Conservation (phyloP, 2,888 invertebrate species). For the Ophion ventricosus region DNA sequence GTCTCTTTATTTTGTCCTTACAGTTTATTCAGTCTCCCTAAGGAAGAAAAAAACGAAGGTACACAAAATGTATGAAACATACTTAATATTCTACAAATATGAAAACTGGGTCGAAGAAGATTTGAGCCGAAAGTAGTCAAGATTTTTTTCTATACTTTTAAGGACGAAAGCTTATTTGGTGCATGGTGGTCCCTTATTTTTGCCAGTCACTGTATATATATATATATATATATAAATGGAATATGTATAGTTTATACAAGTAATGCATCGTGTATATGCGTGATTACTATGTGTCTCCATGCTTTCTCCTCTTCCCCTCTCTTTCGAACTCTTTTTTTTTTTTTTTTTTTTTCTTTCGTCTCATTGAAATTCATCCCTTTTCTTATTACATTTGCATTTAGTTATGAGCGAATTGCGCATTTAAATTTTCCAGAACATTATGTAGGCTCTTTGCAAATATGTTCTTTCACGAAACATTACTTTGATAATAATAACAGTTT, state of each 20-base stretch:
- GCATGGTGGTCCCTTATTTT: too few relatives aligned
- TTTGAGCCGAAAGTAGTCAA: too few relatives aligned
- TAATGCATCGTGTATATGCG: neutral
- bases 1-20: too few relatives aligned
- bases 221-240: conserved; percentile 44
- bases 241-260: conserved; percentile 29
- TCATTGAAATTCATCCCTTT: neutral
- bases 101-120: too few relatives aligned
- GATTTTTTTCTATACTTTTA: too few relatives aligned
- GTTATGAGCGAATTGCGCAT: neutral
- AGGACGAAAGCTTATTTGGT: too few relatives aligned
- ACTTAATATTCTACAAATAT: too few relatives aligned
- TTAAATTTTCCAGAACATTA: neutral
- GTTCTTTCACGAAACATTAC: neutral
- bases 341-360: conserved; percentile 12
- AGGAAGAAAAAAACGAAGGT: too few relatives aligned
- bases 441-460: neutral
- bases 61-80: too few relatives aligned
- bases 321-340: neutral
- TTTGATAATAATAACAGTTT: conserved; percentile 32
- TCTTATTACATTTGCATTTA: neutral
- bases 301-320: neutral
- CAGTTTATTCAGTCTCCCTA: too few relatives aligned
- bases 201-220: too few relatives aligned
- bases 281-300: conserved; percentile 4